A percentile compares a stretch with the other conserved stretches of the same genome.
These are phyloP conservation scores for Macrostomum cliftonense DNA, from an alignment of 2,888 invertebrate species.

Conservation along the genomic window DNA sequence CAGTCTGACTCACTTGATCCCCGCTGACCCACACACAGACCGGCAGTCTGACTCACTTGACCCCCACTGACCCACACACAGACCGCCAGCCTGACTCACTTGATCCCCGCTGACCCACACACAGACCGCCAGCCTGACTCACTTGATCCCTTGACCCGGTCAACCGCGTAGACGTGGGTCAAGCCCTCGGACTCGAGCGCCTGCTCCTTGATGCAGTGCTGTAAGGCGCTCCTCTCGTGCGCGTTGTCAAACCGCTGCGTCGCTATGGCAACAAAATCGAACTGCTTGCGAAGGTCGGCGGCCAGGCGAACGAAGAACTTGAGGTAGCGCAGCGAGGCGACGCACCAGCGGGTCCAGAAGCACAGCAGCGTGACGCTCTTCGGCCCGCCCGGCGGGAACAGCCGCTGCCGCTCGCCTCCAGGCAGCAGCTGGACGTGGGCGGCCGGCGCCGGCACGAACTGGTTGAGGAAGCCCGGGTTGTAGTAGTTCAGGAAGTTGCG, in stretches of 20 bases:
- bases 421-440: conserved; percentile 29
- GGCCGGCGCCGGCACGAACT: conserved; percentile 26
- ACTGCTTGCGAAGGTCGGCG: conserved; percentile 14
- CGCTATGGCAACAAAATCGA: neutral
- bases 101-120: neutral
- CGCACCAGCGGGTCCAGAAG: conserved; percentile 36
- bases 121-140: neutral
- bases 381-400: conserved; percentile 23
- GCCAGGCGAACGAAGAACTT: conserved; percentile 27
- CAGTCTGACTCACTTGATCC: too few species aligned
- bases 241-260: too few species aligned
- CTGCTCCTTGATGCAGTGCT: conserved; percentile 7
- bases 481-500: conserved; percentile 14
- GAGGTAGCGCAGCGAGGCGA: conserved; percentile 25
- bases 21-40: too few species aligned
- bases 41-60: too few species aligned
- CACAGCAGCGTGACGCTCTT: conserved; percentile 26
- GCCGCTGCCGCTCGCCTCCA: conserved; percentile 28
- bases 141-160: conserved; percentile 1
- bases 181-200: neutral
- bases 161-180: conserved; percentile 2
- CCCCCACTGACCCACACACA: neutral
- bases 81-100: neutral
- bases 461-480: conserved; percentile 30
- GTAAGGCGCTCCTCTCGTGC: neutral